Conservation (phyloP, 1,140 invertebrate genomes). For the Parasteatoda tepidariorum region DNA sequence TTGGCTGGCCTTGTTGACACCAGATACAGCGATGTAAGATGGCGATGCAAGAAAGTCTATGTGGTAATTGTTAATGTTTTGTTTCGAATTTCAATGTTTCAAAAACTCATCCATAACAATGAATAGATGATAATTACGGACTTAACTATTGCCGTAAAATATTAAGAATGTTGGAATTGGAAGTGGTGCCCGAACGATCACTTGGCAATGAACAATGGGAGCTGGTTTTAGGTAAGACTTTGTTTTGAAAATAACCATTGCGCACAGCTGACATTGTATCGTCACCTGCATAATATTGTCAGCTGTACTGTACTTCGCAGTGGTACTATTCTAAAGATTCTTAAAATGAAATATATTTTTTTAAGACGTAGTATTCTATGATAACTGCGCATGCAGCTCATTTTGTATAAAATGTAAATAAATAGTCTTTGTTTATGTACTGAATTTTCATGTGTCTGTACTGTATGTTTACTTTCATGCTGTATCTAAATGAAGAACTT, state of each 20-base stretch:
- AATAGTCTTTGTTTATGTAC: no score
- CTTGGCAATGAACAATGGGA: slow-evolving; percentile 97
- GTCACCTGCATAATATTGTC: slow-evolving; percentile 37
- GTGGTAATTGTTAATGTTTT: neutral
- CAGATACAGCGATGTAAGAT: slow-evolving; percentile 41
- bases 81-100: neutral
- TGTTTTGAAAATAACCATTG: slow-evolving; percentile 51
- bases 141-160: neutral
- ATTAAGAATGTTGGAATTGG: slow-evolving; percentile 87
- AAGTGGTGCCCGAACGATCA: slow-evolving; percentile 94
- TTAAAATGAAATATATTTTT: neutral
- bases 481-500: no score
- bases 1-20: slow-evolving; percentile 18
- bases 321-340: slow-evolving; percentile 34
- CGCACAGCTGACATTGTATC: slow-evolving; percentile 54
- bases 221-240: slow-evolving; percentile 90
- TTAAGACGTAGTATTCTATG: neutral
- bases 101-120: neutral
- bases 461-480: no score
- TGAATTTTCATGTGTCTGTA: no score
- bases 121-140: slow-evolving; percentile 30
- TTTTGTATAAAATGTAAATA: no score
- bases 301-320: slow-evolving; percentile 62
- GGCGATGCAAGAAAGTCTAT: neutral
- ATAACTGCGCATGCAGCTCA: no score